A percentile compares a stretch with the other conserved stretches of the same genome.
phyloP scores from a whole-genome alignment of 2,113 vertebrate genomes.

The Bubo bubo region DNA sequence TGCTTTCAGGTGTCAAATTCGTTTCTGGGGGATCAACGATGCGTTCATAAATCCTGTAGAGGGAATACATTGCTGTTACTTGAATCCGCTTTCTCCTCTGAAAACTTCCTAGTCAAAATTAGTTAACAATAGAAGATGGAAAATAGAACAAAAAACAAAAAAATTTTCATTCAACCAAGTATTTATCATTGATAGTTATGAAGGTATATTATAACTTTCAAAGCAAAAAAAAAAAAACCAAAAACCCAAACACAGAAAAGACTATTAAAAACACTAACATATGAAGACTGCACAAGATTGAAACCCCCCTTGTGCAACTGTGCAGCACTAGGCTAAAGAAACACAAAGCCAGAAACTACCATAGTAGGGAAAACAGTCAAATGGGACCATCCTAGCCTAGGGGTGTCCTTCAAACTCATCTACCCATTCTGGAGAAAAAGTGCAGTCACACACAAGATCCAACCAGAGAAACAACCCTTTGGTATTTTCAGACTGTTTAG shows the following conservation, averaged over 20 bases:
- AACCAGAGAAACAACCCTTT: not conserved
- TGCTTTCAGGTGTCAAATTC: conserved; percentile 86
- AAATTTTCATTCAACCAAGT: not conserved
- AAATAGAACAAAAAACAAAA: not conserved
- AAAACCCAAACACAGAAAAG: not conserved
- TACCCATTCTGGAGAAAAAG: not conserved
- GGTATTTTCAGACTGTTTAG: not conserved
- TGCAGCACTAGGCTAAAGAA: not conserved
- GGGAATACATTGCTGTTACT: conserved; percentile 44
- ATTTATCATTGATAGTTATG: not conserved
- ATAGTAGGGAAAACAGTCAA: not conserved
- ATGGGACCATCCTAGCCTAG: not conserved
- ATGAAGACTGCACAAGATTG: not conserved
- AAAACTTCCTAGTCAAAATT: not conserved
- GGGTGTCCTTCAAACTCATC: not conserved
- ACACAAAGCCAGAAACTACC: not conserved
- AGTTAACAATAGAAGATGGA: not conserved
- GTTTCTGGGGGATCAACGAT: conserved; percentile 91
- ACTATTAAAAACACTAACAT: not conserved
- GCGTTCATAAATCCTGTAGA: conserved; percentile 92
- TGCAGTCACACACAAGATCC: not conserved
- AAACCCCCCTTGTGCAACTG: not conserved
- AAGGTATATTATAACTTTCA: not conserved
- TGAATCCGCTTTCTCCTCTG: not conserved
- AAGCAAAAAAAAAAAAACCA: not conserved